Evolutionary conservation across 2,113 vertebrate species (phyloP).

Genomic region (Solenodon paradoxus): DNA sequence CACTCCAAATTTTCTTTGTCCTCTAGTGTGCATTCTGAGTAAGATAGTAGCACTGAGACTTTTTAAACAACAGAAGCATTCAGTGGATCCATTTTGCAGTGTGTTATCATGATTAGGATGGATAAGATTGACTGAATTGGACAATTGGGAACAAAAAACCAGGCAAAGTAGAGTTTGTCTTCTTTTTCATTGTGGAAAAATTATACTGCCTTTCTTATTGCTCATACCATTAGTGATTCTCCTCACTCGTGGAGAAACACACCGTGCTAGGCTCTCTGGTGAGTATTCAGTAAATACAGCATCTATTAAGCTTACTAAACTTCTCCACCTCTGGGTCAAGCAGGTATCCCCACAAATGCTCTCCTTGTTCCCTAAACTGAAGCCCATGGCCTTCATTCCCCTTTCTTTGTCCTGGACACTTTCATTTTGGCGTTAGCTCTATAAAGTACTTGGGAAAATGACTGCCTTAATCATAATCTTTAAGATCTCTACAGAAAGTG

Average conservation of each 20-base stretch:
- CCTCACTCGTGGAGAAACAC: neutral
- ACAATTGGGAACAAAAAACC: neutral
- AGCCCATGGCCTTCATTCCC: neutral
- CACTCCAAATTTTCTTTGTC: neutral
- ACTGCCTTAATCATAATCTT: constrained; percentile 74
- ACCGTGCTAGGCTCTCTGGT: neutral
- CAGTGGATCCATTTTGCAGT: neutral
- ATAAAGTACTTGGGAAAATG: constrained; percentile 44
- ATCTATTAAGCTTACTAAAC: neutral
- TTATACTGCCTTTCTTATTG: neutral
- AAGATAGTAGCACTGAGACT: neutral
- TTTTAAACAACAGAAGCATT: neutral
- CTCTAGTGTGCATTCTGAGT: neutral
- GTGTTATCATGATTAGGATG: neutral
- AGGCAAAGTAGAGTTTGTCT: neutral
- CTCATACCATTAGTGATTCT: neutral
- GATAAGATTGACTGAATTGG: neutral
- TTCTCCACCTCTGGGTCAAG: neutral
- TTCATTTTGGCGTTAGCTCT: neutral
- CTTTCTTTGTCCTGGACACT: constrained; percentile 50
- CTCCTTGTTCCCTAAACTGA: neutral
- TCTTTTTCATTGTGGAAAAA: neutral
- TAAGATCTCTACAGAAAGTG: constrained; percentile 58
- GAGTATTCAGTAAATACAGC: neutral
- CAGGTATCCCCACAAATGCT: neutral